Conservation (phyloP, 1,140 invertebrate species). For the Camponotus pennsylvanicus region DNA sequence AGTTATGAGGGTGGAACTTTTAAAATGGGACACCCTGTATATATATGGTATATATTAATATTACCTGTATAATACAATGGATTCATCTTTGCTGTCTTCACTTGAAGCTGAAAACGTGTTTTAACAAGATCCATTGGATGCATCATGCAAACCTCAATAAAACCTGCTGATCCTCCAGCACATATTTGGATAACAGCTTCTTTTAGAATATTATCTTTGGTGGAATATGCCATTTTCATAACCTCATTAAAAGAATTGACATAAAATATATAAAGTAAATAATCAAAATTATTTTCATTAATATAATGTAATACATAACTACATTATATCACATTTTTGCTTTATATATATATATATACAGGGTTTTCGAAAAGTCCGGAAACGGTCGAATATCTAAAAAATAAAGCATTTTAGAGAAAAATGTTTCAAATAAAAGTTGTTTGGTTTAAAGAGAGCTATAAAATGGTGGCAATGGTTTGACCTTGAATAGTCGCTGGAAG, state of each 20-base stretch:
- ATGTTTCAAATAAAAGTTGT: no score
- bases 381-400: no score
- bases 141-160: constrained; percentile 98
- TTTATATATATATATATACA: not conserved
- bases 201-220: constrained; percentile 85
- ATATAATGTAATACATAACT: not conserved
- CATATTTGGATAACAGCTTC: constrained; percentile 94
- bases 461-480: no score
- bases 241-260: not conserved
- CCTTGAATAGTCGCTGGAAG: no score
- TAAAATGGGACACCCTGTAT: not conserved
- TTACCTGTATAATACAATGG: constrained; percentile 87
- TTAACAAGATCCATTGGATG: constrained; percentile 97
- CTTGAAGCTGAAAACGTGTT: constrained; percentile 94
- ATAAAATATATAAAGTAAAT: not conserved
- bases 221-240: constrained; percentile 27
- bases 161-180: constrained; percentile 96
- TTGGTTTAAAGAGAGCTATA: no score
- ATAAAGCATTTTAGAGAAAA: no score
- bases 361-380: no score
- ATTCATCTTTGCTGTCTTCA: constrained; percentile 84
- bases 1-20: no score
- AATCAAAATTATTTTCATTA: constrained; percentile 20
- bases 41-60: constrained; percentile 44
- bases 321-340: not conserved